Percentiles rank a stretch among this genome's conserved stretches.
These are phyloP conservation scores for Cephus rjabovi DNA, from an alignment of 2,888 invertebrate species.

Conservation along the genomic window DNA sequence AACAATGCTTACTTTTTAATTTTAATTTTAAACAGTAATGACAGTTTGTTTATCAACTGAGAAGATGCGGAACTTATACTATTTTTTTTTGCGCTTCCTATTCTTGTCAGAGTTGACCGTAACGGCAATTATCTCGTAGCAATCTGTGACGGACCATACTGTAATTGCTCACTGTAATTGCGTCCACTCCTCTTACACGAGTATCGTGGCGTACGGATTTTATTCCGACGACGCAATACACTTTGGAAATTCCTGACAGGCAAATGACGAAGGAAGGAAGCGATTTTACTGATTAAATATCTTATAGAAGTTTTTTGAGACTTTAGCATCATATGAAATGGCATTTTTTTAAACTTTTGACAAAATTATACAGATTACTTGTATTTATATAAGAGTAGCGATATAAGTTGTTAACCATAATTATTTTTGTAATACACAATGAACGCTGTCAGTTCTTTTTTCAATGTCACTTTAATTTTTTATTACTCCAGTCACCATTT, in stretches of 20 bases:
- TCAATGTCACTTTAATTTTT: background rate
- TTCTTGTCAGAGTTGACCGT: conserved; percentile 25
- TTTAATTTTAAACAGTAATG: too few species aligned
- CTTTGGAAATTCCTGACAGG: background rate
- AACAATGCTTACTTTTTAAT: background rate
- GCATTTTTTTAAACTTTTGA: background rate
- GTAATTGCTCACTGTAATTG: conserved; percentile 41
- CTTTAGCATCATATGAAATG: too few species aligned
- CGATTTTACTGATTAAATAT: background rate
- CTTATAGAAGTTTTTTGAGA: background rate
- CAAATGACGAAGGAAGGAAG: background rate
- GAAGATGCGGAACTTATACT: background rate
- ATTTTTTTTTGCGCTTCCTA: background rate
- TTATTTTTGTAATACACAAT: background rate
- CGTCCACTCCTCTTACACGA: conserved; percentile 17
- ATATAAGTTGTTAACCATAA: background rate
- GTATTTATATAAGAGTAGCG: background rate
- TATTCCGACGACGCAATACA: background rate
- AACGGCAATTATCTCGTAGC: conserved; percentile 44
- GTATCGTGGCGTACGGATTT: background rate
- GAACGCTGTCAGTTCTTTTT: background rate
- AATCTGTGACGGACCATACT: conserved; percentile 42
- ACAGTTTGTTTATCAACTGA: background rate
- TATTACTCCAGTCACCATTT: conserved; percentile 25
- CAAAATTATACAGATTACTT: background rate